Conservation (phyloP, 2,888 invertebrate species). For the Elysia crispata region DNA sequence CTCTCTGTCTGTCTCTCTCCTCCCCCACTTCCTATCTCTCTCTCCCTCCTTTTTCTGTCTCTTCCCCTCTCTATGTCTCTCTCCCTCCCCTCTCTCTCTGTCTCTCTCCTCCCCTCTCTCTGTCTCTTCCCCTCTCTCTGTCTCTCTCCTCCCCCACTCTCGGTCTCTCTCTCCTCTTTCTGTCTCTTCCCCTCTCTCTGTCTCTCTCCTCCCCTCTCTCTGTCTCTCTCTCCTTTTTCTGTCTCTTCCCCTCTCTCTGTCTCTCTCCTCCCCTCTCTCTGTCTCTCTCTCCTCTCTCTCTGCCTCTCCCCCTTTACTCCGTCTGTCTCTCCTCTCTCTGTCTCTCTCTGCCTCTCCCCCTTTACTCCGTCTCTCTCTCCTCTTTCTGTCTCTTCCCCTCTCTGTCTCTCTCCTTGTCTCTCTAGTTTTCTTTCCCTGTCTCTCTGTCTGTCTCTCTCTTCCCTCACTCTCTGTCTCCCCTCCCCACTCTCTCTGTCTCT, state of each 20-base stretch:
- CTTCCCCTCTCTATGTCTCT: too few relatives aligned
- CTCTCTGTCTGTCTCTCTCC: too few relatives aligned
- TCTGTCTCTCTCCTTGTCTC: conserved; percentile 9
- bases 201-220: not conserved
- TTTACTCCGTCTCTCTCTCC: too few relatives aligned
- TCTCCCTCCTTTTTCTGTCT: too few relatives aligned
- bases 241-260: not conserved
- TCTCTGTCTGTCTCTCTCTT: conserved; percentile 17
- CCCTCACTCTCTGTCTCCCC: not conserved
- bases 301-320: not conserved
- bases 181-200: not conserved
- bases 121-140: too few relatives aligned
- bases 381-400: not conserved
- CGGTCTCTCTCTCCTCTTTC: not conserved
- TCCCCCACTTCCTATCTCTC: too few relatives aligned
- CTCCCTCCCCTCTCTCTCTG: too few relatives aligned
- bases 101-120: too few relatives aligned
- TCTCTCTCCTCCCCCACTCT: not conserved
- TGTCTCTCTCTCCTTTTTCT: too few relatives aligned
- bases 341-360: not conserved
- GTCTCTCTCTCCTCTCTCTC: not conserved
- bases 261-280: not conserved
- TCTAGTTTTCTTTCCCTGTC: not conserved
- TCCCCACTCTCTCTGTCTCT: not conserved
- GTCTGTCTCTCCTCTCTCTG: not conserved